Evolutionary conservation across 2,113 vertebrate genomes (phyloP).

Genomic region (Diadophis punctatus): DNA sequence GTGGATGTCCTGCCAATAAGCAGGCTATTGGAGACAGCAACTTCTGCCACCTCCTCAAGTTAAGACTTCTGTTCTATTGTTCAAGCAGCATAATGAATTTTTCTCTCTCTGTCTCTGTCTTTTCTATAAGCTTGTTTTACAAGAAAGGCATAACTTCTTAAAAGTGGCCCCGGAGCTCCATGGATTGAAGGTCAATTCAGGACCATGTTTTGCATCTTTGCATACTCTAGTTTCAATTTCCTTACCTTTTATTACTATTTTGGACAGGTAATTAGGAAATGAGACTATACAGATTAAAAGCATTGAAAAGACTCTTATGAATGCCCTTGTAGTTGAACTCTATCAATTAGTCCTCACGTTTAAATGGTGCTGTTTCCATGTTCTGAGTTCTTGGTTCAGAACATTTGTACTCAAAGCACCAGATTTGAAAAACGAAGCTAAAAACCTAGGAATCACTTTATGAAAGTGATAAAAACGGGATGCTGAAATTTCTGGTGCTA

Average conservation of each 20-base stretch:
- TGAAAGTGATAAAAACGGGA: not conserved
- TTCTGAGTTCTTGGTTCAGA: not conserved
- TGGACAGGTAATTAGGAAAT: not conserved
- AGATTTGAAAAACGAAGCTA: not conserved
- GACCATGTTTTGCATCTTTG: not conserved
- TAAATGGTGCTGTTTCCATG: not conserved
- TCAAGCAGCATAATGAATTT: not conserved
- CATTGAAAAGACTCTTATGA: not conserved
- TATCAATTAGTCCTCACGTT: not conserved
- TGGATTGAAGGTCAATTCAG: not conserved
- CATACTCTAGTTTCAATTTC: not conserved
- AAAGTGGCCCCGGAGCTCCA: not conserved
- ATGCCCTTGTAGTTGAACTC: not conserved
- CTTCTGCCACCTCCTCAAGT: not conserved
- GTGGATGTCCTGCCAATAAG: not conserved
- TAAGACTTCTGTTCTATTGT: not conserved
- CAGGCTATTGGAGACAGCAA: not conserved
- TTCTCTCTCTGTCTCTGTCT: not conserved
- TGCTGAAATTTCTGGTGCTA: not conserved
- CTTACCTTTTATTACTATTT: not conserved
- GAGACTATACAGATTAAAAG: not conserved
- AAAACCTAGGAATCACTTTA: not conserved
- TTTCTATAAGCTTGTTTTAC: not conserved
- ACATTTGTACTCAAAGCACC: not conserved
- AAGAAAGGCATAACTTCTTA: not conserved